Evolutionary conservation across 2,888 invertebrate genomes (phyloP).

Genomic region (Lissonota sp.): DNA sequence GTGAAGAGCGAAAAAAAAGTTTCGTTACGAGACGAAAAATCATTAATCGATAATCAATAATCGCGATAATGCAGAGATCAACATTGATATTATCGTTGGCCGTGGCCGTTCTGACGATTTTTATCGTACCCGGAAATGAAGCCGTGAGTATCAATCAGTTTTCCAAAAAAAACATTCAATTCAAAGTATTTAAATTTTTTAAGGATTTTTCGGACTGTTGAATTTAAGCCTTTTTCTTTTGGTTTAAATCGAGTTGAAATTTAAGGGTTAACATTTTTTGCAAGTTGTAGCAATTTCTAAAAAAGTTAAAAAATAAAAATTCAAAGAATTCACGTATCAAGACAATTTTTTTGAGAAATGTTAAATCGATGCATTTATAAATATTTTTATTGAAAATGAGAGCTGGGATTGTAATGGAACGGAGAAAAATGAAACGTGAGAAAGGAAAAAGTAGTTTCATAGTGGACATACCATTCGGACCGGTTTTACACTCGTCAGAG

Average conservation of each 20-base stretch:
- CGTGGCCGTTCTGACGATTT: slow-evolving; percentile 36
- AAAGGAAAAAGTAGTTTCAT: slow-evolving; percentile 5
- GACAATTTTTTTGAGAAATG: not conserved
- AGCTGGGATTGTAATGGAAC: not conserved
- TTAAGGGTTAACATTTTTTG: too few relatives aligned
- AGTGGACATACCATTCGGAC: slow-evolving; percentile 28
- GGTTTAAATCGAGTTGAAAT: too few relatives aligned
- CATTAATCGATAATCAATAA: not conserved
- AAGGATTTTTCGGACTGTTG: too few relatives aligned
- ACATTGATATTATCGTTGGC: slow-evolving; percentile 35
- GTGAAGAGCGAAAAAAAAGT: not conserved
- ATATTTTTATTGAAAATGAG: too few relatives aligned
- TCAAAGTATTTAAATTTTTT: too few relatives aligned
- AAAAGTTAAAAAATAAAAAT: not conserved
- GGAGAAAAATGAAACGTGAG: not conserved
- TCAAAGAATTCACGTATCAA: not conserved
- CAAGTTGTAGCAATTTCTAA: too few relatives aligned
- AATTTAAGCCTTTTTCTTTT: too few relatives aligned
- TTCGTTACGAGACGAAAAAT: too few relatives aligned
- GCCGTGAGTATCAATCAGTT: slow-evolving; percentile 50
- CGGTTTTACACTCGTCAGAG: slow-evolving; percentile 15
- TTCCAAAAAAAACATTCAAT: not conserved
- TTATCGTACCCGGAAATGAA: slow-evolving; percentile 19
- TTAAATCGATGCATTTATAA: not conserved
- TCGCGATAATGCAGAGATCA: slow-evolving; percentile 41